Evolutionary conservation across 2,888 invertebrate species (phyloP), one percentile per base, ranked within the genome.

Genomic region (Diogma glabrata): DNA sequence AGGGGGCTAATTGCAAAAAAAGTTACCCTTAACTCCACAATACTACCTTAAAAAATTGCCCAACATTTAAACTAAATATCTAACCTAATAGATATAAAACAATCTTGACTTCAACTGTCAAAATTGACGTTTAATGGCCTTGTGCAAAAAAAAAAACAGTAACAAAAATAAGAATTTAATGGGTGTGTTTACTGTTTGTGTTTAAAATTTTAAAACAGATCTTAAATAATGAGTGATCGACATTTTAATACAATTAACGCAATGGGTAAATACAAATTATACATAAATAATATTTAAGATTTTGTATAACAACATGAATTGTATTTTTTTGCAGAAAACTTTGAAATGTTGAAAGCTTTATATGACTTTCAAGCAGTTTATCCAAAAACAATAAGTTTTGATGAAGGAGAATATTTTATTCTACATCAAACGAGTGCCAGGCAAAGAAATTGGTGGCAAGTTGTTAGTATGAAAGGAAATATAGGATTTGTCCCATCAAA

Each of bases 401-500:
- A 76, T 57, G 83, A 82, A 62, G 84, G 86, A 55, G 88, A 89
- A 65, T 81, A 80, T 65, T 89, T 89, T 66, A 81, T 84, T 60
- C 72, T 89, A 17, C 82, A 88, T 62, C 87, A 87, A 64, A 82
- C 77, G 19, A 84, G 82, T 56, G 81, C 82, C 4, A 86, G 87
- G 61, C 85, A 87, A 65, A 76, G 82, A 56, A 88, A 89, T 65
- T 89, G 88, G 89, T 89, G 87, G 88, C 86, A 87, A 74, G 88
- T 89, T 47, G 82, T 88, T 58, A 87, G 87, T 71, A 81, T 77
- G 66, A 80, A 78, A 64, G 89, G 87, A 60, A 83, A 86, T 67
- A 78, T 87, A 58, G 89, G 89, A 49, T 89, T 87, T 63, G 87
- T 89, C 58, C 89, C 89, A 54, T 88, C 87, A 49, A 89, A 89